Conservation (phyloP, 2,888 invertebrate species). For the Aelia acuminata region DNA sequence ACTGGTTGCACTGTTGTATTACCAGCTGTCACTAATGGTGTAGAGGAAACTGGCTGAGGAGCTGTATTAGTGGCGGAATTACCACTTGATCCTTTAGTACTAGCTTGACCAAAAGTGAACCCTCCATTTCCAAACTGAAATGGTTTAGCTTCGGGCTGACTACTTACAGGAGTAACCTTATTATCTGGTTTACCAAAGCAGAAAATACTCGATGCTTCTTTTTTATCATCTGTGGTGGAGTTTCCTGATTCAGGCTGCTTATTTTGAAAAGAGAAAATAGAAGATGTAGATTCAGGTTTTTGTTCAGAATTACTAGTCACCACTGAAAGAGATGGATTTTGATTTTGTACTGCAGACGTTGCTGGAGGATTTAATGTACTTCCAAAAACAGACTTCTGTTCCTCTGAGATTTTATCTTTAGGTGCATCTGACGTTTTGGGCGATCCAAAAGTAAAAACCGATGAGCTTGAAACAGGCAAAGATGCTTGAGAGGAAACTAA, state of each 20-base stretch:
- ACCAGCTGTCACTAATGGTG: neutral
- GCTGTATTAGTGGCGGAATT: neutral
- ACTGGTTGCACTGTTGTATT: conserved; percentile 7
- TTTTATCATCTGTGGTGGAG: conserved; percentile 23
- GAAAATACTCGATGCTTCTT: conserved; percentile 33
- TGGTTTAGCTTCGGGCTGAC: conserved; percentile 5
- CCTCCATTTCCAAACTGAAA: conserved; percentile 58
- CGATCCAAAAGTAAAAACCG: conserved; percentile 9
- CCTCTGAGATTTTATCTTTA: neutral
- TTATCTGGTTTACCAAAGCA: conserved; percentile 45
- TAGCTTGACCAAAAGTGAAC: conserved; percentile 52
- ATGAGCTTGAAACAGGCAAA: neutral
- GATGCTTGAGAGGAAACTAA: neutral
- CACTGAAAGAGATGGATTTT: neutral
- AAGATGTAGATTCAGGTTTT: conserved; percentile 27
- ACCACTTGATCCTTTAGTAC: neutral
- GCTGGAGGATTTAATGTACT: neutral
- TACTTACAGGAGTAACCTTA: conserved; percentile 22
- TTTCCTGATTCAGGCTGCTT: neutral
- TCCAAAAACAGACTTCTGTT: neutral
- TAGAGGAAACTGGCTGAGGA: neutral
- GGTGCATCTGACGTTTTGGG: neutral
- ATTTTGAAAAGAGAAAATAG: neutral
- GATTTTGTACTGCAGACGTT: neutral
- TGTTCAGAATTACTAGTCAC: neutral